Evolutionary conservation across 2,797 vertebrate species (phyloP).

Genomic region (Megalops cyprinoides): DNA sequence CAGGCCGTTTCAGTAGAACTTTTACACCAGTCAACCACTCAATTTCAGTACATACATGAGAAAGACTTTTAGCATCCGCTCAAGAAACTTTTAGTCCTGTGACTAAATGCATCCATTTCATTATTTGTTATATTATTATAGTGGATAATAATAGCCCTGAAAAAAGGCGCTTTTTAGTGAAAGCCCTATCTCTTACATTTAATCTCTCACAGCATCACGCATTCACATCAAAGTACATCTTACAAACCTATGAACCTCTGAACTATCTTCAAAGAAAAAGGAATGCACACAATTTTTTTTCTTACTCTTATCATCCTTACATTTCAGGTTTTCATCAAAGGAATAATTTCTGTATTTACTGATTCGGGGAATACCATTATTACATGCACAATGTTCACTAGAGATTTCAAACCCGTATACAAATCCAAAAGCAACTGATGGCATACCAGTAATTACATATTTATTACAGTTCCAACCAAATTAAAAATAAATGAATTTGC

Average conservation of each 20-base stretch:
- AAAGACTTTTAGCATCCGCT: not conserved
- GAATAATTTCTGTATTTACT: not conserved
- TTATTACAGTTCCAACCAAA: no score
- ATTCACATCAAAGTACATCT: conserved; percentile 45
- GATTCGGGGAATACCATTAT: not conserved
- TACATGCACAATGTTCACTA: not conserved
- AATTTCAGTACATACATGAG: no score
- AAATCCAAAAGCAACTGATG: no score
- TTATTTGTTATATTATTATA: no score
- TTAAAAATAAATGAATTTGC: not conserved
- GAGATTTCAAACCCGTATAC: not conserved
- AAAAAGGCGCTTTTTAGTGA: no score
- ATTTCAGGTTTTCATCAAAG: not conserved
- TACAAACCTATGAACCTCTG: conserved; percentile 34
- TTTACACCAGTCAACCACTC: no score
- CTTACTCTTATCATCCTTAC: no score
- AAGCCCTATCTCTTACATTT: conserved; percentile 4
- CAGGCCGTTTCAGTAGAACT: no score
- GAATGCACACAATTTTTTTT: conserved; percentile 18
- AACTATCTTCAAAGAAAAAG: conserved; percentile 37
- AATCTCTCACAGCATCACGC: conserved; percentile 32
- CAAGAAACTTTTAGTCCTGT: no score
- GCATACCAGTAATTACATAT: no score
- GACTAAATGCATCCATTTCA: no score
- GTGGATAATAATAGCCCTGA: no score